A percentile compares a stretch with the other conserved stretches of the same genome.
These are phyloP conservation scores for Dendrolimus kikuchii DNA, from an alignment of 1,140 invertebrate genomes.

Conservation along the genomic window DNA sequence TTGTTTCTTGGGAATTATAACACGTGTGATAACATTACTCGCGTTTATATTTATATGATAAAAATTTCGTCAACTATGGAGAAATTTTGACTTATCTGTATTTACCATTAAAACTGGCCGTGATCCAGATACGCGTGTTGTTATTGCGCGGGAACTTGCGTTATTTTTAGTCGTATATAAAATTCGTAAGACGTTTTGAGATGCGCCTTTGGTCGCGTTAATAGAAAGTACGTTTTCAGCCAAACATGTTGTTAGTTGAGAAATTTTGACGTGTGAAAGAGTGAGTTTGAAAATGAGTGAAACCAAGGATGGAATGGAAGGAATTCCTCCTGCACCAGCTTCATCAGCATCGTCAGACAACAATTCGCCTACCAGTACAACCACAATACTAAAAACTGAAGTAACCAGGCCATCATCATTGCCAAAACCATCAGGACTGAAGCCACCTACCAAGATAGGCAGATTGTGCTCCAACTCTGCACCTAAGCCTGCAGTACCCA, in stretches of 20 bases:
- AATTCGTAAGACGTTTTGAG: slow-evolving; percentile 36
- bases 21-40: slow-evolving; percentile 1
- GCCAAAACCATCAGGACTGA: slow-evolving; percentile 72
- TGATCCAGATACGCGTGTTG: slow-evolving; percentile 65
- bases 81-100: slow-evolving; percentile 35
- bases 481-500: slow-evolving; percentile 74
- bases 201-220: slow-evolving; percentile 23
- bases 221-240: slow-evolving; percentile 19
- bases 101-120: slow-evolving; percentile 48
- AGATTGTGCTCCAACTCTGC: slow-evolving; percentile 72
- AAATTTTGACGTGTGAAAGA: slow-evolving; percentile 32
- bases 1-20: background rate
- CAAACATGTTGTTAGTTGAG: slow-evolving; percentile 10
- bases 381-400: slow-evolving; percentile 31
- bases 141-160: slow-evolving; percentile 63
- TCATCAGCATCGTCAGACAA: slow-evolving; percentile 48
- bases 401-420: slow-evolving; percentile 40
- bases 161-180: slow-evolving; percentile 64
- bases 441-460: slow-evolving; percentile 76
- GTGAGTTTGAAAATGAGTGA: slow-evolving; percentile 60
- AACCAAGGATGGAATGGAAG: slow-evolving; percentile 31
- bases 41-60: slow-evolving; percentile 1
- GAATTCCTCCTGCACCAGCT: slow-evolving; percentile 24
- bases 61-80: slow-evolving; percentile 3
- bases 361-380: slow-evolving; percentile 38